A percentile compares a stretch with the other conserved stretches of the same genome.
Evolutionary conservation across 2,113 vertebrate genomes (phyloP).

Genomic region (Cyprinus carpio): DNA sequence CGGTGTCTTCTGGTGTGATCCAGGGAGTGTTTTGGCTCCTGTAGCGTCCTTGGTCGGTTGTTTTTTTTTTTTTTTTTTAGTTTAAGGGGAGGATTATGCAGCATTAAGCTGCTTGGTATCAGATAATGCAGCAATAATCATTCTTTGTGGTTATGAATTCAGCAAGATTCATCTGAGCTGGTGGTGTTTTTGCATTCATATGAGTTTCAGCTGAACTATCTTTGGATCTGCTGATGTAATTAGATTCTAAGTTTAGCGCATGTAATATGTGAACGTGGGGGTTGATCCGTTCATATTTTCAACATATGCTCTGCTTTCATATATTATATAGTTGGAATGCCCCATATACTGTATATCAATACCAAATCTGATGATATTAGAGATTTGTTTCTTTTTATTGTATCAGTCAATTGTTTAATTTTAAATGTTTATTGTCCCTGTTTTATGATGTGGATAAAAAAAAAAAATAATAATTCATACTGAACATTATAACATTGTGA

Average conservation of each 20-base stretch:
- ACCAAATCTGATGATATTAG: neutral
- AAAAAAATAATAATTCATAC: neutral
- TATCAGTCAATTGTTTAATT: neutral
- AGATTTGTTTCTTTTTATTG: neutral
- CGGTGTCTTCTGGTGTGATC: neutral
- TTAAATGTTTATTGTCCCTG: neutral
- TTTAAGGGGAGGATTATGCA: constrained; percentile 65
- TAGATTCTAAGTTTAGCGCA: neutral
- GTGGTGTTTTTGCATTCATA: neutral
- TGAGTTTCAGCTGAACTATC: constrained; percentile 14
- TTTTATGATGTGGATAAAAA: neutral
- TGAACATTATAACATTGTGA: neutral
- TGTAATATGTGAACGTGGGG: neutral
- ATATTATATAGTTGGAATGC: neutral
- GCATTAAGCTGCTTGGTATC: constrained; percentile 71
- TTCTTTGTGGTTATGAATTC: constrained; percentile 65
- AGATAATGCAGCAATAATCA: constrained; percentile 67
- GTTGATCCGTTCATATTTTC: neutral
- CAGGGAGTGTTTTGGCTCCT: constrained; percentile 51
- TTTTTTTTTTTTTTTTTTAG: constrained; percentile 61
- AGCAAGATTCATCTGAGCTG: constrained; percentile 46
- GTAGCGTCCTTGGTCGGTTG: constrained; percentile 54
- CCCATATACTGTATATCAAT: neutral
- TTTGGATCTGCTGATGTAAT: constrained; percentile 37
- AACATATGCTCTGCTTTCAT: neutral